phyloP scores from a whole-genome alignment of 1,140 invertebrate species.

The Bilobella aurantiaca region DNA sequence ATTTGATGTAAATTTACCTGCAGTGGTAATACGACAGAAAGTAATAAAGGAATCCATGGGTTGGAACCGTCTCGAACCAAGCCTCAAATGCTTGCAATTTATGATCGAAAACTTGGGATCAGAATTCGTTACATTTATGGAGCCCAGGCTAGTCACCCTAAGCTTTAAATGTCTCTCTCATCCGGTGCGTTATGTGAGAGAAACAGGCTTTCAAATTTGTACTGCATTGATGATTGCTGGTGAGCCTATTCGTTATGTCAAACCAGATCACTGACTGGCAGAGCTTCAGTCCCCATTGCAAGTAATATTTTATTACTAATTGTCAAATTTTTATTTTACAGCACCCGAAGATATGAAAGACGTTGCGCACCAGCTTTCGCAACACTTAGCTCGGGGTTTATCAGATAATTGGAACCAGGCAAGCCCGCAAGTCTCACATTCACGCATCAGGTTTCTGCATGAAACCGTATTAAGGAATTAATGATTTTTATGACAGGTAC shows the following conservation, averaged over 20 bases:
- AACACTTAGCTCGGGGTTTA: slow-evolving; percentile 43
- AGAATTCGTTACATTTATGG: slow-evolving; percentile 42
- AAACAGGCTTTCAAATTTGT: slow-evolving; percentile 48
- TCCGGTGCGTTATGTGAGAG: slow-evolving; percentile 49
- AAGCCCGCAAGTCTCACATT: not conserved
- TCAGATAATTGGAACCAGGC: slow-evolving; percentile 50
- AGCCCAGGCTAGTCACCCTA: slow-evolving; percentile 44
- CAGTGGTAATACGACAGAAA: slow-evolving; percentile 11
- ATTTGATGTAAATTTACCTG: slow-evolving; percentile 2
- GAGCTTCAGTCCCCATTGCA: not conserved
- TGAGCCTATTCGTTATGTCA: too few species aligned
- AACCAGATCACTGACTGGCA: slow-evolving; percentile 16
- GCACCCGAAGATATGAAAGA: slow-evolving; percentile 33
- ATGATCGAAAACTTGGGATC: slow-evolving; percentile 45
- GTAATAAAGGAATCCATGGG: slow-evolving; percentile 42
- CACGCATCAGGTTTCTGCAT: not conserved
- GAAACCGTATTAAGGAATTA: not conserved
- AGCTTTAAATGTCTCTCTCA: slow-evolving; percentile 45
- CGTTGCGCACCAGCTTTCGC: slow-evolving; percentile 43
- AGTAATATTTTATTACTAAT: not conserved
- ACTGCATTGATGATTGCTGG: slow-evolving; percentile 44
- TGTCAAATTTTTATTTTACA: slow-evolving; percentile 16
- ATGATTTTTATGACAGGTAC: slow-evolving; percentile 38
- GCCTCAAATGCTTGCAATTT: slow-evolving; percentile 47
- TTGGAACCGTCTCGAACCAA: slow-evolving; percentile 49